Evolutionary conservation across 1,140 invertebrate species (phyloP).

Genomic region (Hirudo medicinalis): DNA sequence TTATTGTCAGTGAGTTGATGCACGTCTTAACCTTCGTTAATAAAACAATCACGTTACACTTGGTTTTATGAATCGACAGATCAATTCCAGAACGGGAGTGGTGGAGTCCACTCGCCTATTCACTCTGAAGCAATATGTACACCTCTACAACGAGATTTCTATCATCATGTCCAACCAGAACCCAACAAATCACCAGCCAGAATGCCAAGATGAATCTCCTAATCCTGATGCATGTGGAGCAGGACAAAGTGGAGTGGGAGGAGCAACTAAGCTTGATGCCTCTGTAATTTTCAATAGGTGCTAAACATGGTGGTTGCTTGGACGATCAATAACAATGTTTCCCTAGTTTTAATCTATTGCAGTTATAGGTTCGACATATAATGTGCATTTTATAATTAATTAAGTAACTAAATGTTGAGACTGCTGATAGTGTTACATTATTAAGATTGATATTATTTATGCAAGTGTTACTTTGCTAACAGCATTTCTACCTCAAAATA

Average conservation of each 20-base stretch:
- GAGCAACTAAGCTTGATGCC: neutral
- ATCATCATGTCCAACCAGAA: constrained; percentile 23
- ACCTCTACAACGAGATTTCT: constrained; percentile 35
- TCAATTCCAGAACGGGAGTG: constrained; percentile 27
- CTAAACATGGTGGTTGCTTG: too few relatives aligned
- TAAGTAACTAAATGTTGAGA: too few relatives aligned
- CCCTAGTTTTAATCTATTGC: too few relatives aligned
- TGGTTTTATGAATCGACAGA: constrained; percentile 23
- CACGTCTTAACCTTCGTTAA: neutral
- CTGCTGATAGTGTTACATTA: too few relatives aligned
- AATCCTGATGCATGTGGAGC: too few relatives aligned
- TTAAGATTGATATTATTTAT: too few relatives aligned
- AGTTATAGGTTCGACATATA: too few relatives aligned
- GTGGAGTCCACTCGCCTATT: constrained; percentile 48
- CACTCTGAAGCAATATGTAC: constrained; percentile 47
- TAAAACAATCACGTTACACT: neutral
- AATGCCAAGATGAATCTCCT: constrained; percentile 3
- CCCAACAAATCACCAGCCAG: constrained; percentile 13
- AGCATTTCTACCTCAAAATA: too few relatives aligned
- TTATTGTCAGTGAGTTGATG: too few relatives aligned
- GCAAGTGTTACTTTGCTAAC: too few relatives aligned
- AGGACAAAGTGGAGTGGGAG: neutral
- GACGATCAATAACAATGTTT: too few relatives aligned
- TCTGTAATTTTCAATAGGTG: neutral
- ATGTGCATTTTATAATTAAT: too few relatives aligned